Evolutionary conservation across 2,113 vertebrate species (phyloP).

Genomic region (Raja brachyura): DNA sequence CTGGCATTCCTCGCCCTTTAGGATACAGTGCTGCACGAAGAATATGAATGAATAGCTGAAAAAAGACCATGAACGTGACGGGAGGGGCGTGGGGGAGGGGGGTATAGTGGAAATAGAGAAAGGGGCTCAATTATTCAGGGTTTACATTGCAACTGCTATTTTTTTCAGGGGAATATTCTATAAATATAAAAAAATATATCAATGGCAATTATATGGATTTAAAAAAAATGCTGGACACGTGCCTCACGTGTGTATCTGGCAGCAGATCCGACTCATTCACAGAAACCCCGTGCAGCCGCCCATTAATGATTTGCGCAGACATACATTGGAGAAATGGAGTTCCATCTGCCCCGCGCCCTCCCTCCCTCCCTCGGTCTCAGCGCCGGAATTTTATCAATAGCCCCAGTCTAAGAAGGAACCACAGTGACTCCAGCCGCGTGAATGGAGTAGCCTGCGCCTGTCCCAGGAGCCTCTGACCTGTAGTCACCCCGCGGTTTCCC

Average conservation of each 20-base stretch:
- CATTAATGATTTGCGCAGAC: constrained; percentile 57
- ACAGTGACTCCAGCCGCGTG: neutral
- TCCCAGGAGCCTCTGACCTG: constrained; percentile 13
- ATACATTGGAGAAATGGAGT: constrained; percentile 25
- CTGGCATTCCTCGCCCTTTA: neutral
- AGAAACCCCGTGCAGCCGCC: constrained; percentile 55
- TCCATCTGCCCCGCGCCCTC: neutral
- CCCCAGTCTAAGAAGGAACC: neutral
- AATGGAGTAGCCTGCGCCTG: neutral
- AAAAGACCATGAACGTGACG: neutral
- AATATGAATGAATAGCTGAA: constrained; percentile 20
- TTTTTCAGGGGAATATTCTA: neutral
- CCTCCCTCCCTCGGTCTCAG: neutral
- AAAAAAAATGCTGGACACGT: constrained; percentile 47
- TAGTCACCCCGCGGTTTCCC: constrained; percentile 5
- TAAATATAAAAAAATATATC: no score
- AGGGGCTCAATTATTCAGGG: neutral
- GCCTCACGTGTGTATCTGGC: constrained; percentile 66
- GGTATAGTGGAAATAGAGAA: no score
- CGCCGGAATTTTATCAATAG: constrained; percentile 29
- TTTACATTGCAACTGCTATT: neutral
- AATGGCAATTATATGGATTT: neutral
- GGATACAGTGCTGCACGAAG: neutral
- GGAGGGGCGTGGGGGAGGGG: no score
- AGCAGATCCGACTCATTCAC: constrained; percentile 68